Evolutionary conservation across 2,797 vertebrate genomes (phyloP).

Genomic region (Iguana delicatissima): DNA sequence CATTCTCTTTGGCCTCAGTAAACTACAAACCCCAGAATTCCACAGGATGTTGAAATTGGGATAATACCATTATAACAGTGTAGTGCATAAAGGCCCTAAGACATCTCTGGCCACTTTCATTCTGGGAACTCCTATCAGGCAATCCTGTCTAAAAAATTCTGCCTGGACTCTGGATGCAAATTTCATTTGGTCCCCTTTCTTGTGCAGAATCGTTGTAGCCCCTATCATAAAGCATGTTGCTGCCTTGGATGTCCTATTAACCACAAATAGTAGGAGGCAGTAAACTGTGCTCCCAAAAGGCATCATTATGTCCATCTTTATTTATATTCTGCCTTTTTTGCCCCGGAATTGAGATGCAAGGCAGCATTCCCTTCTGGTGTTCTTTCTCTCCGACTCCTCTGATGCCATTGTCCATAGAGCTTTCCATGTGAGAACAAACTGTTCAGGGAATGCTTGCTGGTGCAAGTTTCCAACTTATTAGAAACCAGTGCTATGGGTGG

Average conservation of each 20-base stretch:
- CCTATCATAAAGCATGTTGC: not conserved
- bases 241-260: no score
- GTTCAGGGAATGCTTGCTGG: not conserved
- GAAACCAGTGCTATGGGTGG: not conserved
- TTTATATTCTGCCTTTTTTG: not conserved
- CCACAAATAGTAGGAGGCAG: not conserved
- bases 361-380: not conserved
- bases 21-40: no score
- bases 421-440: not conserved
- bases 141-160: not conserved
- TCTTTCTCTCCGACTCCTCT: no score
- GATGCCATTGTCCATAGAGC: not conserved
- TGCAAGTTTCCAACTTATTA: not conserved
- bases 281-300: not conserved
- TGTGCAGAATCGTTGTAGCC: not conserved
- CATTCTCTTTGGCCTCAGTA: no score
- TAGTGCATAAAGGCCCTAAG: not conserved
- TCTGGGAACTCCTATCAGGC: not conserved
- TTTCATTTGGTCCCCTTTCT: not conserved
- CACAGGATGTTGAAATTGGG: no score
- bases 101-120: not conserved
- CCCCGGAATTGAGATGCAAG: no score
- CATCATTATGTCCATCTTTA: not conserved
- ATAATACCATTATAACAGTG: no score
- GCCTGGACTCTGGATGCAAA: not conserved